Percentiles rank a stretch among this genome's conserved stretches.
Evolutionary conservation across 2,113 vertebrate species (phyloP).

Genomic region (Saccopteryx bilineata): DNA sequence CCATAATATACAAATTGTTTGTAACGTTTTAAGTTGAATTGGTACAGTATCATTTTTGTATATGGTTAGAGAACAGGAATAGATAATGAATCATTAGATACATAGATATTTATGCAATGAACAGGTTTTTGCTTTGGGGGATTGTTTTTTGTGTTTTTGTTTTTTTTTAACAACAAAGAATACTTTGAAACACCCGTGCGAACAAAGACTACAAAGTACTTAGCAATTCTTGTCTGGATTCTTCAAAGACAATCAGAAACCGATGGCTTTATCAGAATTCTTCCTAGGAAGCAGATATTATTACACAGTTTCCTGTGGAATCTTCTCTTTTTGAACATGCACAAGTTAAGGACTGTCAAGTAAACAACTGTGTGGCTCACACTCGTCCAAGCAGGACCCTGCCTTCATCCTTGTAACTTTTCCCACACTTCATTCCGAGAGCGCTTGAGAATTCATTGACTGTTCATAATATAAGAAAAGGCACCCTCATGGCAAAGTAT

Average conservation of each 20-base stretch:
- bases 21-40: background rate
- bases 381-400: background rate
- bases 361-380: background rate
- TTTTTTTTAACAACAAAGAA: background rate
- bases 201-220: background rate
- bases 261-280: background rate
- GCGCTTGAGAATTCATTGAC: too few species aligned
- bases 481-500: background rate
- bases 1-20: fast-evolving
- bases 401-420: background rate
- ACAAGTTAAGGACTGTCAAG: background rate
- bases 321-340: background rate
- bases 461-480: background rate
- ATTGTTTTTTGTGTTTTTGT: too few species aligned
- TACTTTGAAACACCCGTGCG: background rate
- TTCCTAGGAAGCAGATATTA: background rate
- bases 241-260: background rate
- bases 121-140: too few species aligned
- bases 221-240: background rate
- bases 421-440: background rate
- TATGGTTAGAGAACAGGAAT: background rate
- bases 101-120: fast-evolving
- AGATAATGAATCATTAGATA: background rate
- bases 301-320: background rate
- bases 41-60: background rate